Base-by-base conservation (phyloP, 2,113 vertebrate species). In the Zootoca vivipara region DNA sequence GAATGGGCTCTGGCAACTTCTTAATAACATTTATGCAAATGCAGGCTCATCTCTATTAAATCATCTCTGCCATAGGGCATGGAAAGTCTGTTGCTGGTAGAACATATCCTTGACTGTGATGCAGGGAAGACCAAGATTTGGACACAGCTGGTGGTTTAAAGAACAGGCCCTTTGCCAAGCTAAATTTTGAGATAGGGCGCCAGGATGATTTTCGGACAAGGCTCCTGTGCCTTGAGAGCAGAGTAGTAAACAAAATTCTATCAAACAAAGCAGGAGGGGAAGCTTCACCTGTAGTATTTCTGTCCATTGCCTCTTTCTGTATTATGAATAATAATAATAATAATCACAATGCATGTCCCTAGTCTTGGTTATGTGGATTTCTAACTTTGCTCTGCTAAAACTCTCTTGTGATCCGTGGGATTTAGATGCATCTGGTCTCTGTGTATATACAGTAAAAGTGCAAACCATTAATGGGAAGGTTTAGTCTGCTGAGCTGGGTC, bases 1-100 rank as follows among this genome's bases (percentile, higher is more conserved):
- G 84, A 64, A 35, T 83, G 78, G 40, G 15, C 56, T 78, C 84
- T 83, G 58, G 88, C 56, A 81, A 78, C 64, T 90, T 72, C 74
- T 89, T 85, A 78, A 20, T 46, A 85, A 83, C 18, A 35, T 87
- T 67, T 26, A 8, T 35, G n/a, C 72, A 86, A 91, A 85, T 5
- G 4, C 42, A 86, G 74, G 67, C 69, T n/a, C 3, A 0, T n/a
- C 67, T 78, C 52, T 83, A 52, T 87, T 85, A 56, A 87, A 85
- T 18, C 85, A 58, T 35, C 69, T 2, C 42, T 42, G 62, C 72
- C 42, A 77, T 30, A 20, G 80, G 30, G 73, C 18, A 6, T 35
- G 72, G 33, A 42, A 46, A 38, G 64, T 65, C 4, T 74, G 78
- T 67, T 65, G 5, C 33, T 58, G 62, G n/a, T 0, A 9, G 62